These are phyloP conservation scores for Ericerus pela DNA, from an alignment of 1,140 invertebrate genomes.

Conservation along the genomic window DNA sequence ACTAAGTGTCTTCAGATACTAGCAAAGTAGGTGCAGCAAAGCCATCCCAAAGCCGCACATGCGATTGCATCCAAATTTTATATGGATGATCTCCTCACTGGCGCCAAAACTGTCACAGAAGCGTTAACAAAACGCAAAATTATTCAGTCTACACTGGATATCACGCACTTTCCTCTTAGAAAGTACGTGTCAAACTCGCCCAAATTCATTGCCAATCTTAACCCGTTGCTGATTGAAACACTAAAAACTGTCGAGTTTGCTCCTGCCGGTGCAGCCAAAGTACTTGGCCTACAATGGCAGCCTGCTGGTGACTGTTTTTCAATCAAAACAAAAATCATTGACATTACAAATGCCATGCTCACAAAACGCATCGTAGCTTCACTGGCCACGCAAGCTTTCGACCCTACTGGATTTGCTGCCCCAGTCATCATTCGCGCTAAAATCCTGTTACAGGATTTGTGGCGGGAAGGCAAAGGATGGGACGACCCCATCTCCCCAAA, in stretches of 20 bases:
- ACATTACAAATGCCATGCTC: not conserved
- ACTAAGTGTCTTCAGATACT: no score
- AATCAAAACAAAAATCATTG: not conserved
- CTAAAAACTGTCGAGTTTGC: not conserved
- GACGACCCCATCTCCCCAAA: conserved; percentile 28
- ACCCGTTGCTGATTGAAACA: not conserved
- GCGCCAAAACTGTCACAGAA: not conserved
- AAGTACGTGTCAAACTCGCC: conserved; percentile 2
- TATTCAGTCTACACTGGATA: not conserved
- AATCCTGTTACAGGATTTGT: conserved; percentile 30
- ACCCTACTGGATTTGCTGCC: conserved; percentile 30
- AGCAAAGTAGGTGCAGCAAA: no score
- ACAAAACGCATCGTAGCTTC: conserved; percentile 23
- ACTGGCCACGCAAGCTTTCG: conserved; percentile 28
- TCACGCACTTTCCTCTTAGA: not conserved
- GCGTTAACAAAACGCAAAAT: not conserved
- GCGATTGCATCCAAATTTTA: conserved; percentile 29
- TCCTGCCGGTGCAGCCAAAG: not conserved
- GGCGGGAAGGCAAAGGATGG: conserved; percentile 26
- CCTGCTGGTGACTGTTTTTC: conserved; percentile 15
- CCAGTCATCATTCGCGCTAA: conserved; percentile 28
- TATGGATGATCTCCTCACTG: conserved; percentile 30
- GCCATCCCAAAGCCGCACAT: conserved; percentile 25
- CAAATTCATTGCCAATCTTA: not conserved
- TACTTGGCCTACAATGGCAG: conserved; percentile 20